phyloP scores from a whole-genome alignment of 2,113 vertebrate genomes.

The Hiodon tergisus region DNA sequence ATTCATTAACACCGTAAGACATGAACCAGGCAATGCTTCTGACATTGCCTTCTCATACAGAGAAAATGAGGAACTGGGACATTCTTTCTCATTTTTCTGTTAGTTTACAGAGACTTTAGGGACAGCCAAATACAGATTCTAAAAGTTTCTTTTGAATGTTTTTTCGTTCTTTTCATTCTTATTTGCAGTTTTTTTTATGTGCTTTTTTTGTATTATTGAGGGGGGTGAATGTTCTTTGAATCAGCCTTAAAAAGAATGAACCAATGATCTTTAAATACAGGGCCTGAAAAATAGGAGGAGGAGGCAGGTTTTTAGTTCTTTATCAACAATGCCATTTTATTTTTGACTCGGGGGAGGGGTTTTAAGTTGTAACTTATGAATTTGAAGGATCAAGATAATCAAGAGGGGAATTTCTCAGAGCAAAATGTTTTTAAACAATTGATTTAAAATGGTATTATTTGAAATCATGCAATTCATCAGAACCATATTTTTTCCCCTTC shows the following conservation, averaged over 20 bases:
- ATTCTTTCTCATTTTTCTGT: conserved; percentile 12
- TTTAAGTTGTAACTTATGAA: not conserved
- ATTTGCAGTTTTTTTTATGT: conserved; percentile 6
- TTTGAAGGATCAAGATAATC: conserved; percentile 3
- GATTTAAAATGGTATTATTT: not conserved
- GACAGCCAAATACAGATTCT: conserved; percentile 16
- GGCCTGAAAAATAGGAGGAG: conserved; percentile 5
- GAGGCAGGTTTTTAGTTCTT: conserved; percentile 9
- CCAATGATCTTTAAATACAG: conserved; percentile 17
- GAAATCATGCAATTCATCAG: not conserved
- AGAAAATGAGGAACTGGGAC: conserved; percentile 4
- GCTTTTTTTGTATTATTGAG: not conserved
- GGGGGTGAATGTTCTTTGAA: conserved; percentile 14
- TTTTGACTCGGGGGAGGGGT: not conserved
- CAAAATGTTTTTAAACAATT: conserved; percentile 11
- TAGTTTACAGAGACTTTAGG: conserved; percentile 24
- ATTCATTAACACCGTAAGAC: not conserved
- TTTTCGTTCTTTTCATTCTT: not conserved
- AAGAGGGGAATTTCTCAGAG: not conserved
- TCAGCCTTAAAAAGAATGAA: conserved; percentile 31
- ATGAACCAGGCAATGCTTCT: not conserved
- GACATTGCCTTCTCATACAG: not conserved
- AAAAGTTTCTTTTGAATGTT: conserved; percentile 13
- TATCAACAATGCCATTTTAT: not conserved
- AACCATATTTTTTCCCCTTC: too few species aligned